Evolutionary conservation across 1,140 invertebrate species (phyloP), one percentile per base, ranked within the genome.

Genomic region (Teleopsis dalmanni): DNA sequence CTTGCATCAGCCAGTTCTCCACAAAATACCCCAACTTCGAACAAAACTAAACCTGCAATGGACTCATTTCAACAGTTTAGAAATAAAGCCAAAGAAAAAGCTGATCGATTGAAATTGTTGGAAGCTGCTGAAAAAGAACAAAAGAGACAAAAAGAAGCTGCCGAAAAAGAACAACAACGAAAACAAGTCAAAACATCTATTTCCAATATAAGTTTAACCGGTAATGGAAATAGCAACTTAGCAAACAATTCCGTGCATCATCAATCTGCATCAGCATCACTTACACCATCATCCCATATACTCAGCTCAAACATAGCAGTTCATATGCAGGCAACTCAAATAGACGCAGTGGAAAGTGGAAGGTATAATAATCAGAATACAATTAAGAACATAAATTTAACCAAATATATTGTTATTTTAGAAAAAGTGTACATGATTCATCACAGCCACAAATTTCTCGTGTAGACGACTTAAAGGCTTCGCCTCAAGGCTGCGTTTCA

Each of bases 81-180:
- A 65, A 95, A 94, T 65, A 86, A 95, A 76, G 93, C 93, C 8
- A 91, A 91, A 72, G 91, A 96, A 72, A 95, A 96, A 68, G 83
- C 85, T 50, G 90, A 95, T 73, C 80, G 90, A 70, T 87, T 93
- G 77, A 81, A 88, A 64, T 83, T 87, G 46, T 71, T 93, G 47
- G 88, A 93, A 70, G 82, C 54, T 73, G 78, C 57, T 83, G 90
- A 70, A 88, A 89, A 63, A 88, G 94, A 69, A 85, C 88, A 61
- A 88, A 94, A 71, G 74, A 88, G 62, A 71, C 76, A 88, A 7
- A 79, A 83, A 58, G 88, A 91, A 67, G 86, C 78, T 49, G 90
- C 91, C 60, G 81, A 71, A 33, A 70, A 70, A 48, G 62, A 67
- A 43, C 65, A 70, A 47, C 54, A 41, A 48, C 64, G 64, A 22